Evolutionary conservation across 2,888 invertebrate species (phyloP), one percentile per base, ranked within the genome.

Genomic region (Pachliopta kotzebuea): DNA sequence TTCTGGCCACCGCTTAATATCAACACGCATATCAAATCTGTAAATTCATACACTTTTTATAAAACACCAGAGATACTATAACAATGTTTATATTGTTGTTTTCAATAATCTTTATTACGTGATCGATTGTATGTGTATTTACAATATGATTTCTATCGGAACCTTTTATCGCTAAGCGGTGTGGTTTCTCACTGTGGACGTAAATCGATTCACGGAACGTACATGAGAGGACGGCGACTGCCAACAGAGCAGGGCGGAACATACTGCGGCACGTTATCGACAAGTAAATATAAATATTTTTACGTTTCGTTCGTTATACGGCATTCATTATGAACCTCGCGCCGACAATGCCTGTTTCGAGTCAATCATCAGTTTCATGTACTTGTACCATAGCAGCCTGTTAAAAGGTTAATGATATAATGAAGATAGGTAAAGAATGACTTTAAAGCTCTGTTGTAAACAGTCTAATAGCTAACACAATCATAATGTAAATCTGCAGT

Each of bases 11-110:
- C 90, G 73, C 84, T 86, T 73, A 88, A 76, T 70, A 88, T 70
- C 68, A 91, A 77, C 69, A 89, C 85, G 75, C 90, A 91, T 71
- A 89, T 73, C 49, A 91, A 67, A 85, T 89, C 90, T 91, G 87
- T 70, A 89, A 88, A 56, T 59, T 64, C 55, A 60, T 64, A 49
- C 37, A 57, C 50, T 52, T 65, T 50, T 60, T 49, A 65, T 54
- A 45, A 56, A 31, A 53, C 42, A 58, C 21, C 37, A 57, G 52
- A 11, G 18, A 42, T 14, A 20, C 18, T 6, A 20, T 49, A 18
- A 49, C 49, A 6, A 21, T 9, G 21, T 50, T n/a, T 42, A 6
- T n/a, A 1, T 6, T 45, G 45, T 42, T 14, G n/a, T 45, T 4
- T 17, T 42, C 3, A 49, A 9, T 31, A 45, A 31, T 45, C 9